Percentiles rank a stretch among this genome's conserved stretches.
phyloP scores from a whole-genome alignment of 2,888 invertebrate genomes.

The Dichetophora obliterata region DNA sequence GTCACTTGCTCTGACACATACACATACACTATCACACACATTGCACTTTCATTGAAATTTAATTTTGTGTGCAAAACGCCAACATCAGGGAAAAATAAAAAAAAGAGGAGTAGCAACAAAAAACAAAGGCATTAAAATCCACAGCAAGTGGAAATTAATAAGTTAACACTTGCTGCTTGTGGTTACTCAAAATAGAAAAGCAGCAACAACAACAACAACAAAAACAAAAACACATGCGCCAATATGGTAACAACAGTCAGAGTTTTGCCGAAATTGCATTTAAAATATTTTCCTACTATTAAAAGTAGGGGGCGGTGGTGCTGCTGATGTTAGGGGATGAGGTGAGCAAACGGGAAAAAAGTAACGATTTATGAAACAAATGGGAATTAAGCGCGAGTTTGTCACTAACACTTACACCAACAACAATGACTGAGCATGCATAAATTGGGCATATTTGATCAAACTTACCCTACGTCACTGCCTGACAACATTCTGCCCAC shows the following conservation, averaged over 20 bases:
- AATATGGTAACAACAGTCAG: background rate
- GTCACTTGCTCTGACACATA: background rate
- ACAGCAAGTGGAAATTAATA: conserved; percentile 25
- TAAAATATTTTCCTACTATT: background rate
- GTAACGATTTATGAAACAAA: conserved; percentile 35
- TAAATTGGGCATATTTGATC: conserved; percentile 23
- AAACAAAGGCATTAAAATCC: background rate
- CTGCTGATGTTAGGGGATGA: background rate
- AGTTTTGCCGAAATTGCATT: background rate
- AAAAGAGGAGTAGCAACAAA: background rate
- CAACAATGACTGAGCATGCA: background rate
- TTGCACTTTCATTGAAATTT: conserved; percentile 1
- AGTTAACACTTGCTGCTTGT: conserved; percentile 30
- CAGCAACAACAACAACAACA: background rate
- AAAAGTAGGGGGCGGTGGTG: background rate
- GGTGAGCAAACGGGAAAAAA: background rate
- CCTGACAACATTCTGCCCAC: background rate
- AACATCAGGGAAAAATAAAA: background rate
- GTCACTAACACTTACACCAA: conserved; percentile 17
- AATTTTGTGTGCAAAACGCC: background rate
- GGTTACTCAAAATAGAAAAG: background rate
- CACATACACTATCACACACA: background rate
- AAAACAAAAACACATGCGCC: background rate
- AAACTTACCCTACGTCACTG: background rate
- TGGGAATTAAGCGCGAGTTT: conserved; percentile 34